Base-by-base conservation (phyloP, 2,797 vertebrate genomes). In the Anas bahamensis region DNA sequence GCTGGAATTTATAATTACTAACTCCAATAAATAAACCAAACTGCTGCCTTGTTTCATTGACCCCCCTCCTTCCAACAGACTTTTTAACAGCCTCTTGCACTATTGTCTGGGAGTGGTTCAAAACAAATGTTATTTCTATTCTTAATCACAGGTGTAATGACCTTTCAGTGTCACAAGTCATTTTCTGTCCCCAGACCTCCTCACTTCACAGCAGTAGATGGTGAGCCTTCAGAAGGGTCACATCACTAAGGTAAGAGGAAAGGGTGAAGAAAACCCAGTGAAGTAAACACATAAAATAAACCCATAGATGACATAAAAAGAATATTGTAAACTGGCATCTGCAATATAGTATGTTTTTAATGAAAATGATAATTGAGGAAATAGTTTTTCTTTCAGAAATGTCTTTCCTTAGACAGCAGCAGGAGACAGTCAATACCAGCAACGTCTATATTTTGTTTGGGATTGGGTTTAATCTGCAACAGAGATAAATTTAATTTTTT, bases 351-450 rank as follows among this genome's bases (percentile, higher is more conserved):
- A 65, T 53, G 31, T 56, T 96, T 96, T 88, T 73, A 88, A 93
- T 80, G 53, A 96, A 97, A 93, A 90, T 19, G 0, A 11, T 90
- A 96, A 92, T 75, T 68, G 22, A 50, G 14, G 71, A 95, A 95
- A 89, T 68, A 29, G 4, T 28, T 95, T 80, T 72, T 83, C 76
- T 93, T 93, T 85, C 81, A 88, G 61, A 93, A 96, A 93, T 89
- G 53, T 69, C 76, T 89, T 95, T 91, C 65, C 35, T 88, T 66
- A 93, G 72, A 78, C 76, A 93, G 80, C 59, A 91, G 39, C 33
- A 89, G 65, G 55, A 78, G 37, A 44, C 6, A 60, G 13, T 69
- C 72, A 87, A 71, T 71, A 65, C 35, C 63, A 74, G 68, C 23
- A 88, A 87, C 28, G 10, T 78, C 55, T 86, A 79, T 39, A 80